phyloP scores from a whole-genome alignment of 2,797 vertebrate species.

The Sarcoramphus papa region DNA sequence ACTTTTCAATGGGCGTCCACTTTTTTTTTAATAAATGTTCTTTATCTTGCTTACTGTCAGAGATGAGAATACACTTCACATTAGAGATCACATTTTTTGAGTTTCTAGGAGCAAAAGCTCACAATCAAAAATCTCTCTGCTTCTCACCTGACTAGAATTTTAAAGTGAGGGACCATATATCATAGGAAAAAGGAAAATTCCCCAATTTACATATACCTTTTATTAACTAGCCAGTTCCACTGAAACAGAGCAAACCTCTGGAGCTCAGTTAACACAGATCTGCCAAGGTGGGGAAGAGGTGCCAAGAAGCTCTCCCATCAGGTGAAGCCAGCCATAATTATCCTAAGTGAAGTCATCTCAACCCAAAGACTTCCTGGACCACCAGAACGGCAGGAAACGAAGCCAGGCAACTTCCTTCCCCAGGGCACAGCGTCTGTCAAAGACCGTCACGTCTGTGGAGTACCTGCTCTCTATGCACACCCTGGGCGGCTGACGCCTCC shows the following conservation, averaged over 20 bases:
- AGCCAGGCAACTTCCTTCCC: neutral
- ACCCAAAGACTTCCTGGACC: neutral
- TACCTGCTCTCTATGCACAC: neutral
- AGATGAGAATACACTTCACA: neutral
- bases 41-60: neutral
- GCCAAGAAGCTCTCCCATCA: neutral
- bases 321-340: neutral
- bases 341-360: neutral
- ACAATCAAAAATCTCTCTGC: neutral
- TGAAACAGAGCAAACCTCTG: neutral
- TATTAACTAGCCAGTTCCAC: neutral
- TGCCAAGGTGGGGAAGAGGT: neutral
- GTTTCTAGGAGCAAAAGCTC: neutral
- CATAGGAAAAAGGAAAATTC: neutral
- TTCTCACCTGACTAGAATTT: neutral
- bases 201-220: neutral
- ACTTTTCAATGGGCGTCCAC: neutral
- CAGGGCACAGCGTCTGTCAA: neutral
- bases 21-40: neutral
- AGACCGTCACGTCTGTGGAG: neutral
- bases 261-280: neutral
- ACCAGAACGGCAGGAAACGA: neutral
- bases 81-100: neutral
- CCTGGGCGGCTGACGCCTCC: neutral
- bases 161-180: neutral